Percentiles rank a stretch among this genome's conserved stretches.
Conservation (phyloP, 2,888 invertebrate genomes). For the Lordiphosa fenestrarum region DNA sequence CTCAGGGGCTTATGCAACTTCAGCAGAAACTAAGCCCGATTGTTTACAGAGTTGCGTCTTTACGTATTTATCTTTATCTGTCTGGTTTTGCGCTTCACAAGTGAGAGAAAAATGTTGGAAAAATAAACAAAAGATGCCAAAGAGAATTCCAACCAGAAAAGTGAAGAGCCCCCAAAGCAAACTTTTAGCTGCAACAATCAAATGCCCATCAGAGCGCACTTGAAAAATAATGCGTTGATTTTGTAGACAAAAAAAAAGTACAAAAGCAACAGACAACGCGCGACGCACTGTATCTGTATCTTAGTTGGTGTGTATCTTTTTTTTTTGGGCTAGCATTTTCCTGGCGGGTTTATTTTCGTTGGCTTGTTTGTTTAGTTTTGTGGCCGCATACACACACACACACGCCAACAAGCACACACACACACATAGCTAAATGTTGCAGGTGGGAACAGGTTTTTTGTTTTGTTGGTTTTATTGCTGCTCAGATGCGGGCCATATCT, state of each 20-base stretch:
- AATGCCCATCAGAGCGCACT: conserved; percentile 74
- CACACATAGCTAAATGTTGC: conserved; percentile 49
- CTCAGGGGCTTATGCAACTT: too few species aligned
- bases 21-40: too few species aligned
- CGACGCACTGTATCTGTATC: conserved; percentile 35
- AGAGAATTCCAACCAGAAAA: conserved; percentile 28
- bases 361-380: conserved; percentile 73
- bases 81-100: conserved; percentile 52
- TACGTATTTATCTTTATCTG: too few species aligned
- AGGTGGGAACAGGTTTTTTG: conserved; percentile 70
- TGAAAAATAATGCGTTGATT: conserved; percentile 68
- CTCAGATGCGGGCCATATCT: conserved; percentile 69
- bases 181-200: conserved; percentile 64
- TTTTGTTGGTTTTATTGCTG: conserved; percentile 4
- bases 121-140: conserved; percentile 59
- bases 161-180: conserved; percentile 17
- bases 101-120: conserved; percentile 72
- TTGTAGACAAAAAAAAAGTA: conserved; percentile 36
- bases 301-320: conserved; percentile 38
- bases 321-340: conserved; percentile 40
- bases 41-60: too few species aligned
- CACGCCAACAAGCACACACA: conserved; percentile 8
- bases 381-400: conserved; percentile 48
- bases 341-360: conserved; percentile 70
- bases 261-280: conserved; percentile 17